Conservation (phyloP, 1,140 invertebrate genomes). For the Oscheius sp. region DNA sequence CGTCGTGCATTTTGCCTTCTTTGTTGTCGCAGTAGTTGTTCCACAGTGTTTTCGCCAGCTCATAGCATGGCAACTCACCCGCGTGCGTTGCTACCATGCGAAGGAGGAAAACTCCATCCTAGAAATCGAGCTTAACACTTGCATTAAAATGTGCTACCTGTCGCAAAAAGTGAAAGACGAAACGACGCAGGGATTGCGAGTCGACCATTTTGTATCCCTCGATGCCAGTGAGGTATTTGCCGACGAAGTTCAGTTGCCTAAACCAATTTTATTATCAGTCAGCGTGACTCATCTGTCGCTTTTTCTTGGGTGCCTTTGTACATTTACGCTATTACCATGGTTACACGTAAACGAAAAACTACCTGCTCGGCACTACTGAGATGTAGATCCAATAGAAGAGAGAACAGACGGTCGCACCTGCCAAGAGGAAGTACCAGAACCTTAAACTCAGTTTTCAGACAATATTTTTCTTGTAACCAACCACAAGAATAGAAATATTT, state of each 20-base stretch:
- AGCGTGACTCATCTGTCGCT: neutral
- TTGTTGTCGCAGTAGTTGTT: conserved; percentile 60
- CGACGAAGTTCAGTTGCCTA: conserved; percentile 61
- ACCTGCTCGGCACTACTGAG: conserved; percentile 59
- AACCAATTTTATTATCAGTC: conserved; percentile 10
- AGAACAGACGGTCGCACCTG: conserved; percentile 59
- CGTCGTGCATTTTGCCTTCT: conserved; percentile 61
- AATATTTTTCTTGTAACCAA: neutral
- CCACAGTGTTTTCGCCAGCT: conserved; percentile 58
- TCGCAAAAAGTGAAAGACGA: conserved; percentile 59
- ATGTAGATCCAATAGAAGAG: conserved; percentile 61
- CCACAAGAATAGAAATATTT: conserved; percentile 60
- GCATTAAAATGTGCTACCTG: conserved; percentile 28
- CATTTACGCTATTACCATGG: neutral
- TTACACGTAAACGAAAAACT: neutral
- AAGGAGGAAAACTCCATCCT: conserved; percentile 59
- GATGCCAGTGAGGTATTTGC: conserved; percentile 60
- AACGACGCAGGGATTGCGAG: conserved; percentile 57
- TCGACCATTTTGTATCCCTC: conserved; percentile 62
- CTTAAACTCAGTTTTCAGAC: neutral
- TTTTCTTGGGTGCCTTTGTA: neutral
- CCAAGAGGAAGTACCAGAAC: conserved; percentile 60
- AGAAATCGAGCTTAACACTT: neutral
- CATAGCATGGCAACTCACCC: conserved; percentile 59
- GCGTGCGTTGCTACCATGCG: conserved; percentile 61